A percentile compares a stretch with the other conserved stretches of the same genome.
Conservation (phyloP, 2,797 vertebrate genomes). For the Acipenser transmontanus region DNA sequence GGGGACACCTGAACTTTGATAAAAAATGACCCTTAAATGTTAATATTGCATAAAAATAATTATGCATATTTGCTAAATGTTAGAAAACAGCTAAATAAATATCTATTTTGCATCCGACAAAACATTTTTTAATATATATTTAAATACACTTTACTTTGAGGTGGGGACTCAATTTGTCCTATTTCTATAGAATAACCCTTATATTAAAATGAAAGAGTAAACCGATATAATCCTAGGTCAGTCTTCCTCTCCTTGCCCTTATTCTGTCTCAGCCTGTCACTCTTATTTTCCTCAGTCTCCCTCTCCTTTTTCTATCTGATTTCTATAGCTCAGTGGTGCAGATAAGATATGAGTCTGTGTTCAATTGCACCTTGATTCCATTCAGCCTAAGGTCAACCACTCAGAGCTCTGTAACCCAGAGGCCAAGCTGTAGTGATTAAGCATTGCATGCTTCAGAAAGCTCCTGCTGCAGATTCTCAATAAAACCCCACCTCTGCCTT, state of each 20-base stretch:
- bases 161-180: not conserved
- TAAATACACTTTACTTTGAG: slow-evolving; percentile 11
- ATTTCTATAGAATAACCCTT: no score
- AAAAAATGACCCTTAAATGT: no score
- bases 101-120: no score
- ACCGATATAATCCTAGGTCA: no score
- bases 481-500: not conserved
- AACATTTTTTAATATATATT: no score
- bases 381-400: not conserved
- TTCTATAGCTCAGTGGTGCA: not conserved
- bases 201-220: no score
- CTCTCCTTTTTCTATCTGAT: not conserved
- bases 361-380: not conserved
- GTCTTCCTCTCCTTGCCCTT: no score
- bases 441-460: slow-evolving; percentile 4
- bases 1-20: no score
- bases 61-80: no score
- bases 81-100: no score
- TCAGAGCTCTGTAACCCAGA: not conserved
- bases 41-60: no score
- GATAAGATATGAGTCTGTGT: slow-evolving; percentile 6
- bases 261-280: no score
- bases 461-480: not conserved
- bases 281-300: slow-evolving; percentile 13
- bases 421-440: slow-evolving; percentile 10